Evolutionary conservation across 2,113 vertebrate genomes (phyloP), one percentile per base, ranked within the genome.

Genomic region (Pomatostomus ruficeps): DNA sequence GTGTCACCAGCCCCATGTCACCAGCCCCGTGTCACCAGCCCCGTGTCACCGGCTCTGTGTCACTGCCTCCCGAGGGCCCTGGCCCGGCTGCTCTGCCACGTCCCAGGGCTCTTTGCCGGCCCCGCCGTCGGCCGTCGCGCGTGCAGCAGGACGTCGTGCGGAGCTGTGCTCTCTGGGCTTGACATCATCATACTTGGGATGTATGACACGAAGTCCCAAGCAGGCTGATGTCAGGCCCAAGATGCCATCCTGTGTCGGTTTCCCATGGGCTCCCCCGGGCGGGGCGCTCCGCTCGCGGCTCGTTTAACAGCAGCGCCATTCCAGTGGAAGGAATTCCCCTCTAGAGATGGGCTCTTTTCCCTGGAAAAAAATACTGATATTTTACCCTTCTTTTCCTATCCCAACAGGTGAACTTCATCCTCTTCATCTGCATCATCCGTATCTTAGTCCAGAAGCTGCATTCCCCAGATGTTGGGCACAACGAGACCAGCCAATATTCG

Each of bases 391-490:
- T 68, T 12, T 65, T 7, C 72, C 51, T 38, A 6, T 33, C 46
- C 45, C 6, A 7, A 35, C 96, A 99, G 99, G 98, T 99, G 63
- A 99, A 99, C 94, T 99, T 99, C 89, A 96, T 99, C 91, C 98
- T 99, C 75, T 99, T 99, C 91, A 98, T 99, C 67, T 98, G 98
- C 94, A 99, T 99, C 84, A 99, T 99, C 91, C 98, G 99, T 26
- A 99, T 99, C 92, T 97, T 99, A 57, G 98, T 98, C 5, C 99
- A 99, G 97, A 99, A 99, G 96, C 97, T 99, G 89, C 99, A 98
- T 68, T 99, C 99, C 55, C 99, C 99, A 2, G 98, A 99, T 4
- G 98, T 99, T 1, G 98, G 99, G 31, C 98, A 98, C 95, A 99
- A 97, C 15, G 98, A 99, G 93, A 99, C 98, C 67, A 99, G 99